Conservation (phyloP, 2,888 invertebrate genomes). For the Tillus elongatus region DNA sequence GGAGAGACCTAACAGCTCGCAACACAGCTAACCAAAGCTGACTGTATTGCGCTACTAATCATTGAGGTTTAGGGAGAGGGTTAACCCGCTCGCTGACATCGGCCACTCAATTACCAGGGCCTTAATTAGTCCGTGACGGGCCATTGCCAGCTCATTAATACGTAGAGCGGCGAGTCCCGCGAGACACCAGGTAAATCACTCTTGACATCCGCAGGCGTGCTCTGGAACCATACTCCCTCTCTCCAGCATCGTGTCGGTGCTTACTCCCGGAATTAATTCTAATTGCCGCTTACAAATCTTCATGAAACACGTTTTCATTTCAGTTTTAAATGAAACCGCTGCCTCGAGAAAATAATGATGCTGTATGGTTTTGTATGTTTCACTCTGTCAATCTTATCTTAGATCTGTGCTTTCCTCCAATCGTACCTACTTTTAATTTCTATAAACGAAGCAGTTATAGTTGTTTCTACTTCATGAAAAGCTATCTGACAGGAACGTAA, state of each 20-base stretch:
- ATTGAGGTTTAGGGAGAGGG: slow-evolving; percentile 34
- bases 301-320: slow-evolving; percentile 29
- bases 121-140: slow-evolving; percentile 42
- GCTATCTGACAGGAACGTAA: too few relatives aligned
- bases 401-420: too few relatives aligned
- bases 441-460: too few relatives aligned
- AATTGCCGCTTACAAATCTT: slow-evolving; percentile 33
- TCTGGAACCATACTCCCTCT: slow-evolving; percentile 23
- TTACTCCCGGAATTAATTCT: slow-evolving; percentile 39
- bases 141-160: slow-evolving; percentile 42
- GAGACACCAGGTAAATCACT: slow-evolving; percentile 40
- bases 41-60: slow-evolving; percentile 31
- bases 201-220: slow-evolving; percentile 29
- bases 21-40: too few relatives aligned
- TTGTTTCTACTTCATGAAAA: too few relatives aligned
- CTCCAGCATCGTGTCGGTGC: slow-evolving; percentile 33
- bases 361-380: too few relatives aligned
- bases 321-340: slow-evolving; percentile 8
- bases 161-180: slow-evolving; percentile 31
- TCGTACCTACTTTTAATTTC: too few relatives aligned
- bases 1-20: too few relatives aligned
- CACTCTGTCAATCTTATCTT: too few relatives aligned
- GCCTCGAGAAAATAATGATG: too few relatives aligned
- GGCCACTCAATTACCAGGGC: slow-evolving; percentile 41
- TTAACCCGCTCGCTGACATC: slow-evolving; percentile 40